A percentile compares a stretch with the other conserved stretches of the same genome.
phyloP scores from a whole-genome alignment of 2,797 vertebrate species.

The Pseudochirops cupreus region DNA sequence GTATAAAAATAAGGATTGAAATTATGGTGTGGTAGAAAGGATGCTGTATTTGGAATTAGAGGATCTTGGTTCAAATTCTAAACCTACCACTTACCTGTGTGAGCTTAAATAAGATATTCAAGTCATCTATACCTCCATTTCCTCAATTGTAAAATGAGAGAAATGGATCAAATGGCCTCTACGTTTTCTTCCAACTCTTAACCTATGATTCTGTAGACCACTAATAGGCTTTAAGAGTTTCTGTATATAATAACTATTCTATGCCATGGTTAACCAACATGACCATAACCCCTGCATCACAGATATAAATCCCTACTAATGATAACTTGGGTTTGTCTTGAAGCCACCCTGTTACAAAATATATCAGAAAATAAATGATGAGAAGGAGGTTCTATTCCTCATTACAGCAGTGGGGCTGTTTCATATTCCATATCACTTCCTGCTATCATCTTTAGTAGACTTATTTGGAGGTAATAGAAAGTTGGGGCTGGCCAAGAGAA shows the following conservation, averaged over 20 bases:
- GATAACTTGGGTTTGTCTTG: not conserved
- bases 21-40: constrained; percentile 37
- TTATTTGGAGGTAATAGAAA: constrained; percentile 46
- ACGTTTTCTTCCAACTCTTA: not conserved
- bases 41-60: not conserved
- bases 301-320: not conserved
- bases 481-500: not conserved
- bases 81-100: not conserved
- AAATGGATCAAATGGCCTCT: not conserved
- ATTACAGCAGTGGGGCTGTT: constrained; percentile 43
- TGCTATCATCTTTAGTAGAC: constrained; percentile 16
- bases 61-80: not conserved
- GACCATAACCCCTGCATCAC: constrained; percentile 2
- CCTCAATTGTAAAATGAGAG: not conserved
- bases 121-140: not conserved
- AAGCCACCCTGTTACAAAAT: constrained; percentile 48
- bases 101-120: not conserved
- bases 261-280: constrained; percentile 26
- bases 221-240: not conserved
- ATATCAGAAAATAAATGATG: constrained; percentile 2
- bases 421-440: not conserved
- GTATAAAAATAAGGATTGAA: not conserved
- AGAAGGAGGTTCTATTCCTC: not conserved
- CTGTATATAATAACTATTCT: not conserved
- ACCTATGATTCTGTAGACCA: not conserved